Conservation (phyloP, 2,888 invertebrate genomes). For the Dolichopus griseipennis region DNA sequence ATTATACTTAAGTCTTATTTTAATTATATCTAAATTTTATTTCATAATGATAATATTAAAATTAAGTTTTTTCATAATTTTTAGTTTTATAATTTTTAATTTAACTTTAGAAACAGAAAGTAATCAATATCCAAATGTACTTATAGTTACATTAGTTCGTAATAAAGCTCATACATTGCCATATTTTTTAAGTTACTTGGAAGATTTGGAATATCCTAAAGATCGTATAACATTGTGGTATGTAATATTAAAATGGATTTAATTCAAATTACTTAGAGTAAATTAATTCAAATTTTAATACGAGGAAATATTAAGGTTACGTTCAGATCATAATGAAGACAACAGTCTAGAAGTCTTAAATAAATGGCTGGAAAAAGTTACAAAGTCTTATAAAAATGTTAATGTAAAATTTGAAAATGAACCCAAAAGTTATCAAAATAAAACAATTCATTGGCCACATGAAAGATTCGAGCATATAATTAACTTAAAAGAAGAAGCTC, state of each 20-base stretch:
- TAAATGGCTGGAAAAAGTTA: constrained; percentile 58
- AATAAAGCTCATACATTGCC: constrained; percentile 89
- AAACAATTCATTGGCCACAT: constrained; percentile 65
- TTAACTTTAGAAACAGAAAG: background rate
- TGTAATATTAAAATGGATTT: too few relatives aligned
- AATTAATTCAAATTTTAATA: constrained; percentile 26
- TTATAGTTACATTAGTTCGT: constrained; percentile 71
- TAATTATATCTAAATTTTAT: too few relatives aligned
- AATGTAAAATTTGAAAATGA: constrained; percentile 41
- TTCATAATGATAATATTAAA: too few relatives aligned
- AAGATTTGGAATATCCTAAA: constrained; percentile 81
- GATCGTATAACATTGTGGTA: constrained; percentile 76
- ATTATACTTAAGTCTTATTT: too few relatives aligned
- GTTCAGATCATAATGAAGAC: constrained; percentile 81
- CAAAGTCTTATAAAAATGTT: constrained; percentile 61
- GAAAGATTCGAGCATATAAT: constrained; percentile 72
- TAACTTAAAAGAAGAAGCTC: constrained; percentile 62
- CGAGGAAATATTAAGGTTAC: too few relatives aligned
- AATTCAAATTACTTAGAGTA: too few relatives aligned
- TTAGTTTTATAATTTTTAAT: background rate
- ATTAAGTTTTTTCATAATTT: background rate
- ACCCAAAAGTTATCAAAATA: constrained; percentile 46
- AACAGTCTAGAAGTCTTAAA: constrained; percentile 62
- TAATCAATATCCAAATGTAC: constrained; percentile 59
- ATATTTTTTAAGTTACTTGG: constrained; percentile 72